Base-by-base conservation (phyloP, 2,113 vertebrate species). In the Grallaria varia region DNA sequence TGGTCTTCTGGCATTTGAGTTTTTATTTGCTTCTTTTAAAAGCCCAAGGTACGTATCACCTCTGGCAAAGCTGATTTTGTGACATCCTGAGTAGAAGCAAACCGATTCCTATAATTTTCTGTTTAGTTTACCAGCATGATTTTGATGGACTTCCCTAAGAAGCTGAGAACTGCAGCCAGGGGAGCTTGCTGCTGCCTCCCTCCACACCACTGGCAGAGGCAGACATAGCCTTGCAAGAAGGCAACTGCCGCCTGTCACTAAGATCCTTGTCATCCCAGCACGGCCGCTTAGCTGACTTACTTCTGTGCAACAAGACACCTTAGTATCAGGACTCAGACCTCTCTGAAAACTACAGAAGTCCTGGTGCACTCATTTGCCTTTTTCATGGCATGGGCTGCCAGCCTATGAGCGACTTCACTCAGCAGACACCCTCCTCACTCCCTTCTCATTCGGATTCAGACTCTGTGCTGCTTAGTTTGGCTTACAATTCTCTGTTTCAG, bases 141-240 rank as follows among this genome's bases (percentile, higher is more conserved):
- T 87, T 89, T 66, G 64, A 37, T 5, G 8, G 69, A 21, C 31
- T 42, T 86, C 35, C 64, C 44, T 1, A 1, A 71, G 58, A 24
- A 3, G 2, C 49, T 89, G 58, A 79, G 52, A 53, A 17, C 30
- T 39, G n/a, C 14, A 45, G 24, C 19, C 6, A 17, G 30, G 5
- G 9, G 35, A 9, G 4, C 20, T 31, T 49, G 49, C 28, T 2
- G 2, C 52, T 3, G 0, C 30, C 64, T 75, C 30, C 47, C 27
- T 63, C 23, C 42, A 22, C 0, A 0, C 4, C 1, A 4, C 47
- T 59, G 82, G 47, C n/a, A 35, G 18, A 27, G 37, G 56, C 30
- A 4, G 59, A 33, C 49, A 28, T 8, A 39, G 72, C 28, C 45
- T 44, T 8, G 3, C 0, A 0, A 79, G 33, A 35, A 64, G 16